Evolutionary conservation across 2,113 vertebrate species (phyloP).

Genomic region (Cyanoliseus patagonus): DNA sequence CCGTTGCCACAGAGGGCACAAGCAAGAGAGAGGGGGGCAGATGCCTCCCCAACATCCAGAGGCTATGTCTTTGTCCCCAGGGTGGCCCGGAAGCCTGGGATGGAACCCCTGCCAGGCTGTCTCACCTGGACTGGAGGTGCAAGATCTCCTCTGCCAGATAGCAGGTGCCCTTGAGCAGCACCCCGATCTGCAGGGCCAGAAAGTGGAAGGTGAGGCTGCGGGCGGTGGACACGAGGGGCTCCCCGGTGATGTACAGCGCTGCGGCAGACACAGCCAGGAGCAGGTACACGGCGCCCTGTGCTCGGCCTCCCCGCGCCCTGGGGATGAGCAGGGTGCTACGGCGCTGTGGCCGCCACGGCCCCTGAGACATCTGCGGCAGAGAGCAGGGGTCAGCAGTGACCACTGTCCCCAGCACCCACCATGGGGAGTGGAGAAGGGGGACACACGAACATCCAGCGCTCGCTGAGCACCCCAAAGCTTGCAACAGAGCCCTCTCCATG

Average conservation of each 20-base stretch:
- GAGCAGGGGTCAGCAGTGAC: rapidly evolving
- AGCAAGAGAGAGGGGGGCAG: neutral
- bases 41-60: rapidly evolving
- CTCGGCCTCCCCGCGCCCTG: neutral
- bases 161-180: conserved; percentile 52
- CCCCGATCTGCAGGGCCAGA: conserved; percentile 21
- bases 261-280: conserved; percentile 6
- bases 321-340: conserved; percentile 25
- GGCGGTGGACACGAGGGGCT: neutral
- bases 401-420: neutral
- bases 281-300: neutral
- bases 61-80: neutral
- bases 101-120: neutral
- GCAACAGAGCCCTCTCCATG: rapidly evolving
- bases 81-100: neutral
- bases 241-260: neutral
- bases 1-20: neutral
- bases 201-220: conserved; percentile 10
- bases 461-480: neutral
- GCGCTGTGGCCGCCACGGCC: rapidly evolving
- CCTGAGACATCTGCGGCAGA: neutral
- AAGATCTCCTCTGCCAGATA: conserved; percentile 59
- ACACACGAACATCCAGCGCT: rapidly evolving
- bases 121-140: conserved; percentile 70
- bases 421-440: neutral